Base-by-base conservation (phyloP, 2,797 vertebrate species). In the Lemur catta region DNA sequence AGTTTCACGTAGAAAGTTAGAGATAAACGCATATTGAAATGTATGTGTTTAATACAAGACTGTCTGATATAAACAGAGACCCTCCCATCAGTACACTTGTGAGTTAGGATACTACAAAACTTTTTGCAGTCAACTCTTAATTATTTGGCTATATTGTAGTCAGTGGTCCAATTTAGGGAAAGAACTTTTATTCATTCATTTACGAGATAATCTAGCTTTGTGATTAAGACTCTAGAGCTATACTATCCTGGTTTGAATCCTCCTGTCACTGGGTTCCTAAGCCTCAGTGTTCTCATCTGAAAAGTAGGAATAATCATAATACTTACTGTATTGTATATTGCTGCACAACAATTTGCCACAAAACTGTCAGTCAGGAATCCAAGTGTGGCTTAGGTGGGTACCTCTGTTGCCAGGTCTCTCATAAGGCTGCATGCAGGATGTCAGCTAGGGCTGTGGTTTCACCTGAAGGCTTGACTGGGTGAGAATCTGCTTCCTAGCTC, bases 1-100 rank as follows among this genome's bases (percentile, higher is more conserved):
- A 35, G n/a, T 87, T 93, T 92, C 84, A 88, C 22, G 30, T 6
- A 86, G 59, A 84, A 94, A 72, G 46, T 57, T 71, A 89, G 59
- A 89, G 22, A 84, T 69, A 72, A 94, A 38, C 1, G 24, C 4
- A 89, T 72, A n/a, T 26, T 74, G 24, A 92, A 93, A 72, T 59
- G 85, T 79, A 13, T 57, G n/a, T 92, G 12, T 55, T 55, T 92
- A 89, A 75, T 85, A 52, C 33, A 91, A 93, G n/a, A 9, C 43
- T 95, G 24, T 72, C 35, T 80, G 7, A 52, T 81, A 88, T 67
- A n/a, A 91, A 74, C 33, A 78, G 78, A 80, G 33, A 65, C 24
- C 13, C 13, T 63, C 24, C 20, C 7, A 33, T 26, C 43, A 52
- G 14, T 76, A 65, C 13, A 82, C 24, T 17, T 96, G 15, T 91